Evolutionary conservation across 2,888 invertebrate genomes (phyloP).

Genomic region (Argyresthia goedartella): DNA sequence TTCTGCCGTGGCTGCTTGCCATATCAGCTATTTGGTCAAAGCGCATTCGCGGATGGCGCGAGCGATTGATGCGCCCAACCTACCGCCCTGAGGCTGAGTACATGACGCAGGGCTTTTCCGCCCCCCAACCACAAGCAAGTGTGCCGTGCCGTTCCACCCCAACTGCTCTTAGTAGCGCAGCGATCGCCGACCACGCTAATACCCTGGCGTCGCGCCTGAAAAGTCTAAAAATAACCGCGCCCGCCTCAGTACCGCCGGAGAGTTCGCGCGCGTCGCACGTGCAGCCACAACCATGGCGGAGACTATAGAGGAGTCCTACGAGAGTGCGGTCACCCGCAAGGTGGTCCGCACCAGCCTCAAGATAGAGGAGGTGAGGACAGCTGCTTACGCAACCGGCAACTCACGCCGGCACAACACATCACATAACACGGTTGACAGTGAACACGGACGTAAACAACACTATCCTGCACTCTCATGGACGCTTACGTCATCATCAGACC

Average conservation of each 20-base stretch:
- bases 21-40: no score
- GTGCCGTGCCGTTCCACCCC: not conserved
- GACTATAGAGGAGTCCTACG: conserved; percentile 78
- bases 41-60: no score
- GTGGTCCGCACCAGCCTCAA: conserved; percentile 78
- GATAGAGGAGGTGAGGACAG: conserved; percentile 76
- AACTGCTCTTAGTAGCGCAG: not conserved
- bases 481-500: conserved; percentile 6
- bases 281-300: conserved; percentile 72
- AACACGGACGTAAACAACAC: conserved; percentile 56
- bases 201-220: not conserved
- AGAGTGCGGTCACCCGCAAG: conserved; percentile 78
- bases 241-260: conserved; percentile 60
- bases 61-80: no score
- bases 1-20: no score
- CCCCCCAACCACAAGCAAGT: not conserved
- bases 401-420: conserved; percentile 18
- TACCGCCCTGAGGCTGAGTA: no score
- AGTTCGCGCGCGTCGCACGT: conserved; percentile 62
- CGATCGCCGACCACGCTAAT: not conserved
- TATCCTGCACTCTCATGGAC: conserved; percentile 17
- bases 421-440: conserved; percentile 63
- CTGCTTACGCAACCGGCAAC: conserved; percentile 44
- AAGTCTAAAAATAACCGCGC: conserved; percentile 58
- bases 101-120: no score